Base-by-base conservation (phyloP, 2,888 invertebrate species). In the Magallana nippona region DNA sequence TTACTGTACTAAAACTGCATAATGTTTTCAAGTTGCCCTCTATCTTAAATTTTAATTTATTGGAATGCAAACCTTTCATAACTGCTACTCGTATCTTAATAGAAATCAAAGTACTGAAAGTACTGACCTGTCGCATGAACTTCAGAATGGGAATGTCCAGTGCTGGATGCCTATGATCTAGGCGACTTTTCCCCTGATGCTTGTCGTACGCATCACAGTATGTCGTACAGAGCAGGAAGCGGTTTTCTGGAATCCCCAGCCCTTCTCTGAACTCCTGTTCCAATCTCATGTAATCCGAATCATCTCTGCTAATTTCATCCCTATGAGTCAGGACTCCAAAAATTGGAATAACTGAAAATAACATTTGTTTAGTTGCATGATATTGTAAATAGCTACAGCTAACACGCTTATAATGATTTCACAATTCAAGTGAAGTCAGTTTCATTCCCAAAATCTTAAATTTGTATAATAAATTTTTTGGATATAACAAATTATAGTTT, bases 161-260 rank as follows among this genome's bases (percentile, higher is more conserved):
- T 11, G 10, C 60, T 62, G 81, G 81, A 81, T 81, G 81, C 15
- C 62, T 27, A 10, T 81, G 81, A 55, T 81, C 81, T 2, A 58
- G 10, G 22, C 60, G 57, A 8, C 58, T 81, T 58, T 19, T 58
- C 5, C 81, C 81, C 1, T 62, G 62, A 62, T 58, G 57, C 44
- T 32, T 32, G 19, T 81, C 81, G 32, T 81, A 81, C 10, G 15
- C n/a, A 17, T 81, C 81, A 60, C 81, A 81, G 81, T 81, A 81
- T 22, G 57, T 81, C 17, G 81, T 81, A 60, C 81, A 81, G 17
- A 81, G 81, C 11, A 81, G 32, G 58, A 58, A 81, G 27, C 81
- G 60, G 15, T 60, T 60, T 44, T 58, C 55, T 0, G 58, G 13
- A 5, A 81, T 8, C 44, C 81, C 81, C 1, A 81, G 81, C 8